These are phyloP conservation scores for Resseliella maxima DNA, from an alignment of 2,888 invertebrate genomes.

Conservation along the genomic window DNA sequence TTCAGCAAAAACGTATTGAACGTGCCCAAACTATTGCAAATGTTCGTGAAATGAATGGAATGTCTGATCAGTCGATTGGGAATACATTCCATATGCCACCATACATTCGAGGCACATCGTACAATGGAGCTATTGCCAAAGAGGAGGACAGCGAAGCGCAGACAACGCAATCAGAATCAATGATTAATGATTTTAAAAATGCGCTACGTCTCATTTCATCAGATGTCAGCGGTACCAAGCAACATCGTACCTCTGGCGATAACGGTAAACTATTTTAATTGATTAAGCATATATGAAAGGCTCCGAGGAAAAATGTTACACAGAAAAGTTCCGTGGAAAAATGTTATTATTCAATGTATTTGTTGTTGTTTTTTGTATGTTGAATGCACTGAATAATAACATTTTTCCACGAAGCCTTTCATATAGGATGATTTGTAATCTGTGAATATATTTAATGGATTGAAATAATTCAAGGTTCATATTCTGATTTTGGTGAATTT, in stretches of 20 bases:
- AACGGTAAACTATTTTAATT: not conserved
- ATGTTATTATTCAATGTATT: no score
- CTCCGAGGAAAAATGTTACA: no score
- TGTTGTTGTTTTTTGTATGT: no score
- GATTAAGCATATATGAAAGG: not conserved
- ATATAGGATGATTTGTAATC: no score
- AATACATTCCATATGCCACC: constrained; percentile 38
- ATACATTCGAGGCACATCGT: constrained; percentile 15
- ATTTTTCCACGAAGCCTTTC: no score
- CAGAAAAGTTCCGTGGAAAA: no score
- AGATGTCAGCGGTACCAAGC: constrained; percentile 65
- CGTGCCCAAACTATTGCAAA: constrained; percentile 49
- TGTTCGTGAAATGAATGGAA: constrained; percentile 53
- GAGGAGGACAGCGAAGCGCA: not conserved
- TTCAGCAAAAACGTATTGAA: constrained; percentile 40
- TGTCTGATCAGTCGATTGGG: constrained; percentile 19
- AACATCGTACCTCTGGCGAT: constrained; percentile 66
- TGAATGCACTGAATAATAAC: not conserved
- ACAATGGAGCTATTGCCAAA: constrained; percentile 41
- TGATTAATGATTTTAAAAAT: constrained; percentile 24
- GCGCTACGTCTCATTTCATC: constrained; percentile 50
- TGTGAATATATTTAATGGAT: no score
- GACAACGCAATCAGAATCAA: not conserved
- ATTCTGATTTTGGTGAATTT: constrained; percentile 56
- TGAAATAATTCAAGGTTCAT: constrained; percentile 7